These are phyloP conservation scores for Rhadinocentrus ornatus DNA, from an alignment of 2,797 vertebrate species.

Conservation along the genomic window DNA sequence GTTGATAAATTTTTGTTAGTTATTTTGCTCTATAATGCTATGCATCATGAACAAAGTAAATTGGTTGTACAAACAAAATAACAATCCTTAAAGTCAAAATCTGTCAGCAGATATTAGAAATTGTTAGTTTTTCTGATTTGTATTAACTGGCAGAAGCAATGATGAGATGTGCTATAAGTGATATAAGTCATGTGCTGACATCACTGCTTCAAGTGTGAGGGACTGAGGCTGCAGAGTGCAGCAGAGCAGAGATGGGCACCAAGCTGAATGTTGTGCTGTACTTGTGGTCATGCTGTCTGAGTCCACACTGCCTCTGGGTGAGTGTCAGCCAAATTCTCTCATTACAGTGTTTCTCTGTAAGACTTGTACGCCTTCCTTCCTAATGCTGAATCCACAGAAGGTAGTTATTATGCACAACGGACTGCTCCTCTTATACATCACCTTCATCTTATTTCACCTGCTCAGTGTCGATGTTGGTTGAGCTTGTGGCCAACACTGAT, in stretches of 20 bases:
- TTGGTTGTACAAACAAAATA: neutral
- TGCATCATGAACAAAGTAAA: neutral
- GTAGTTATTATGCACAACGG: neutral
- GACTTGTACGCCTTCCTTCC: neutral
- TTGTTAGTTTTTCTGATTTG: neutral
- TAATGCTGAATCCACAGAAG: neutral
- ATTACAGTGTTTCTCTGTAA: constrained; percentile 9
- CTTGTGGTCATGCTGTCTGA: constrained; percentile 65
- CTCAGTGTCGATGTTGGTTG: constrained; percentile 10
- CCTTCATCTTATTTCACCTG: neutral
- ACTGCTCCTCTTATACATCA: neutral
- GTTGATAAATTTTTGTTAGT: no score
- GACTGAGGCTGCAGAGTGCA: constrained; percentile 28
- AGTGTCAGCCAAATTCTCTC: constrained; percentile 46
- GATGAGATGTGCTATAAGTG: constrained; percentile 28
- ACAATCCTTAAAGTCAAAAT: neutral
- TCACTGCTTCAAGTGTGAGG: constrained; percentile 42
- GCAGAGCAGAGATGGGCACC: constrained; percentile 65
- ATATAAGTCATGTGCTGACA: constrained; percentile 51
- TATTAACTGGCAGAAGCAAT: neutral
- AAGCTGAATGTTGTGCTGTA: constrained; percentile 63
- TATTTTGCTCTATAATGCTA: neutral
- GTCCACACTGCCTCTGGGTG: constrained; percentile 62
- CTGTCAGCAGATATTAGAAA: neutral
- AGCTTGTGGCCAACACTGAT: constrained; percentile 27